Conservation (phyloP, 1,140 invertebrate genomes). For the Pseudomyrmex gracilis region DNA sequence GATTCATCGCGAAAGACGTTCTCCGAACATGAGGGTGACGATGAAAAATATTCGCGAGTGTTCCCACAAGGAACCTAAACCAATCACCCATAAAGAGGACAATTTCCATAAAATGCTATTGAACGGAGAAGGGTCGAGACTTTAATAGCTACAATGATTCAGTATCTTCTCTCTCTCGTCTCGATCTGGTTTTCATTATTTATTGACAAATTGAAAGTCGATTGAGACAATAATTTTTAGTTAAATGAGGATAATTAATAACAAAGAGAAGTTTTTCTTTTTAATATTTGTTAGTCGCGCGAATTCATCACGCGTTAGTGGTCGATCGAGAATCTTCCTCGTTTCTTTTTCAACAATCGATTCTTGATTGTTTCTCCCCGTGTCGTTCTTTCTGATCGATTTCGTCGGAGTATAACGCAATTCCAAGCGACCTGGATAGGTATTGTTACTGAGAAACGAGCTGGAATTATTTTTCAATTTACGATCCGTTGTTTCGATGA, state of each 20-base stretch:
- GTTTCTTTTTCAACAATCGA: constrained; percentile 51
- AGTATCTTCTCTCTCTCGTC: not conserved
- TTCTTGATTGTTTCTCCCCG: constrained; percentile 64
- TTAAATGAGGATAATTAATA: not conserved
- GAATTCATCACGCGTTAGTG: not conserved
- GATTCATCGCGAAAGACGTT: constrained; percentile 24
- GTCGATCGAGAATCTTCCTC: constrained; percentile 18
- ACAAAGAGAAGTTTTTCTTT: not conserved
- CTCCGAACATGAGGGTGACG: not conserved
- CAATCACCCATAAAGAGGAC: constrained; percentile 5
- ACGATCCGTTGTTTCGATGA: constrained; percentile 32
- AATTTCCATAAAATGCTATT: constrained; percentile 4
- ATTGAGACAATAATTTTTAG: not conserved
- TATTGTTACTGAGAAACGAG: constrained; percentile 57
- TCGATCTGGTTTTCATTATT: not conserved
- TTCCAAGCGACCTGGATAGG: constrained; percentile 53
- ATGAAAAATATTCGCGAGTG: constrained; percentile 36
- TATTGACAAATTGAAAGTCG: not conserved
- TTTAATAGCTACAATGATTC: not conserved
- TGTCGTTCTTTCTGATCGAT: constrained; percentile 25
- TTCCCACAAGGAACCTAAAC: not conserved
- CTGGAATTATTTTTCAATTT: constrained; percentile 70
- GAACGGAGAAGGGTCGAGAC: not conserved
- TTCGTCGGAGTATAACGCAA: constrained; percentile 56
- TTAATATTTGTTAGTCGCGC: not conserved